Conservation (phyloP, 2,888 invertebrate species). For the Rotaria sp. region DNA sequence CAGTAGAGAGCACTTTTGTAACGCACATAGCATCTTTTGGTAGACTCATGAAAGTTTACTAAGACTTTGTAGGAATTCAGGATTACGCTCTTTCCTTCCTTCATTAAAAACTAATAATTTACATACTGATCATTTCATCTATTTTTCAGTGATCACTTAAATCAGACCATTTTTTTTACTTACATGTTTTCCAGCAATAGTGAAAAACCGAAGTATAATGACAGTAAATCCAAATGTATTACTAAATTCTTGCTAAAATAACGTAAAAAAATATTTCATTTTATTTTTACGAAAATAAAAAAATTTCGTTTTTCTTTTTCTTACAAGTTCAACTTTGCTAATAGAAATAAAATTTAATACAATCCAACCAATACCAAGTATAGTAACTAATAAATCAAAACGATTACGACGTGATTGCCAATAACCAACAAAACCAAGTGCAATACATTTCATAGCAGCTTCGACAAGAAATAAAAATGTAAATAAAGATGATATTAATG, state of each 20-base stretch:
- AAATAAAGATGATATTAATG: slow-evolving; percentile 78
- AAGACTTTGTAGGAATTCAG: too few species aligned
- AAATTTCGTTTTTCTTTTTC: not conserved
- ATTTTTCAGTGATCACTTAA: too few species aligned
- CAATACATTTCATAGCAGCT: slow-evolving; percentile 93
- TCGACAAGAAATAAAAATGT: slow-evolving; percentile 88
- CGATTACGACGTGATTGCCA: slow-evolving; percentile 95
- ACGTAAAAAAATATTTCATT: not conserved
- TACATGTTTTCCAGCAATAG: slow-evolving; percentile 94
- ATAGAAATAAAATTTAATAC: slow-evolving; percentile 55
- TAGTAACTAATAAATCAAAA: slow-evolving; percentile 91
- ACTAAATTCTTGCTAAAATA: slow-evolving; percentile 30
- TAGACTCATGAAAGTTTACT: too few species aligned
- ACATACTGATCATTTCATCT: too few species aligned
- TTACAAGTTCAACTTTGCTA: slow-evolving; percentile 33
- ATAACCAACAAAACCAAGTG: slow-evolving; percentile 92
- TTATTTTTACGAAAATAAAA: not conserved
- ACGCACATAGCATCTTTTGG: too few species aligned
- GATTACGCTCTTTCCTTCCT: too few species aligned
- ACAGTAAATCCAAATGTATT: slow-evolving; percentile 96
- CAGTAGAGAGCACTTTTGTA: too few species aligned
- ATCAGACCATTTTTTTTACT: slow-evolving; percentile 47
- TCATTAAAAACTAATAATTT: too few species aligned
- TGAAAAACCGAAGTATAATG: slow-evolving; percentile 93
- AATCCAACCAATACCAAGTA: slow-evolving; percentile 92